These are phyloP conservation scores for Cardiocondyla obscurior DNA, from an alignment of 1,140 invertebrate genomes.

Conservation along the genomic window DNA sequence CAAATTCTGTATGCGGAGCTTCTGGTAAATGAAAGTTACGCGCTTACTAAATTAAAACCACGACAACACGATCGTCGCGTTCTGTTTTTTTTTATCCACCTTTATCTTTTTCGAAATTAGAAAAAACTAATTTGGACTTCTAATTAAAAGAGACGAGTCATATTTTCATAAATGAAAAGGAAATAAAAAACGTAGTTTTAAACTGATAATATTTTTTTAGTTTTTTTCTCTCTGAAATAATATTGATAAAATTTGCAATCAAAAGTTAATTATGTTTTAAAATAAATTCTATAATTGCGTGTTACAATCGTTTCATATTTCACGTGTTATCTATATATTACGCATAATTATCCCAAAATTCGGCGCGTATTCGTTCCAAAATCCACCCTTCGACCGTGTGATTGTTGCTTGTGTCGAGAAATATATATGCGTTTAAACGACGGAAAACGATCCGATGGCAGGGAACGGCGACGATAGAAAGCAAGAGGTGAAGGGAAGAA, in stretches of 20 bases:
- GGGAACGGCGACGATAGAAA: constrained; percentile 46
- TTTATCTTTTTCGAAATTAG: background rate
- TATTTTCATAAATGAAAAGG: background rate
- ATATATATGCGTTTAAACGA: constrained; percentile 37
- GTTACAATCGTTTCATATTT: background rate
- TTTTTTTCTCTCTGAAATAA: background rate
- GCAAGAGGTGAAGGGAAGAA: constrained; percentile 37
- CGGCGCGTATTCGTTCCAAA: background rate
- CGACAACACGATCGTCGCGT: too few relatives aligned
- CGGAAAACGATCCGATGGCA: background rate
- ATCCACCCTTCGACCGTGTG: background rate
- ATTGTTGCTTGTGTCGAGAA: background rate
- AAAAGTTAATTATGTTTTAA: background rate
- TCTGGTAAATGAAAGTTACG: constrained; percentile 1
- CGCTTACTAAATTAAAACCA: background rate
- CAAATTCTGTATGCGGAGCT: background rate
- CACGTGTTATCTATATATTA: background rate
- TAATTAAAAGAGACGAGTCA: background rate
- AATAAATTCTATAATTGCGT: background rate
- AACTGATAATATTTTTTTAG: background rate
- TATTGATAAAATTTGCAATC: background rate
- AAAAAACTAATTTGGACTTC: background rate
- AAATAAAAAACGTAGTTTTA: background rate
- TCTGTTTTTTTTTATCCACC: too few relatives aligned
- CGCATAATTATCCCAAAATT: background rate